Evolutionary conservation across 2,113 vertebrate genomes (phyloP), one percentile per base, ranked within the genome.

Genomic region (Tupaia tana): DNA sequence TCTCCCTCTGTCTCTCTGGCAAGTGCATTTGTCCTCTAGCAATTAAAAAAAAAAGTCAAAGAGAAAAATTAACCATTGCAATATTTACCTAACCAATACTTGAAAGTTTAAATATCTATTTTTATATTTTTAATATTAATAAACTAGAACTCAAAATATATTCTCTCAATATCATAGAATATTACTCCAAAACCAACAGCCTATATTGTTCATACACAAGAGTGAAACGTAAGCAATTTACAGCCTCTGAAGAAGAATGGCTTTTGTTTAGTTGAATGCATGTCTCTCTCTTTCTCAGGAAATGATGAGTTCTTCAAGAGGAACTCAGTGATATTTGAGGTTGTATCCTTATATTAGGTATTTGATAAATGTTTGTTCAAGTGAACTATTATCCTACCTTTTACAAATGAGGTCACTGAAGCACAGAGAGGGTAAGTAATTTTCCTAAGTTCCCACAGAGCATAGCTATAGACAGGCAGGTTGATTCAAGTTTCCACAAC

Each of bases 141-240:
- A 94, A 52, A 59, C 27, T 70, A 67, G 64, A 11, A 87, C 75
- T 70, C 83, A 13, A 90, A 86, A 15, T 86, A n/a, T 63, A 66
- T 93, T 88, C 91, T 86, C 27, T 92, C 11, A 86, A 3, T 75
- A 34, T 64, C n/a, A 86, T 75, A 89, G 43, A 93, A 74, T 91
- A 78, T 83, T 94, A 43, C 84, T 77, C 19, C 82, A 75, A 94
- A 93, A 59, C 7, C 56, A 86, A 56, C 1, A 86, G 34, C 31
- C n/a, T 79, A 25, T 7, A 9, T 71, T 31, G 31, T 91, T 83
- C 86, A 27, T 58, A 63, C 18, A 84, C 6, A 59, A 18, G 27
- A n/a, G 11, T 70, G 16, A 86, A 79, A 20, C 4, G 31, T 89
- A 29, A 81, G 9, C 12, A 69, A 16, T 71, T 61, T 83, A 25